Base-by-base conservation (phyloP, 30 jellyfish, hydroid and myxozoan species). In the Pseudorhiza aurosa region DNA sequence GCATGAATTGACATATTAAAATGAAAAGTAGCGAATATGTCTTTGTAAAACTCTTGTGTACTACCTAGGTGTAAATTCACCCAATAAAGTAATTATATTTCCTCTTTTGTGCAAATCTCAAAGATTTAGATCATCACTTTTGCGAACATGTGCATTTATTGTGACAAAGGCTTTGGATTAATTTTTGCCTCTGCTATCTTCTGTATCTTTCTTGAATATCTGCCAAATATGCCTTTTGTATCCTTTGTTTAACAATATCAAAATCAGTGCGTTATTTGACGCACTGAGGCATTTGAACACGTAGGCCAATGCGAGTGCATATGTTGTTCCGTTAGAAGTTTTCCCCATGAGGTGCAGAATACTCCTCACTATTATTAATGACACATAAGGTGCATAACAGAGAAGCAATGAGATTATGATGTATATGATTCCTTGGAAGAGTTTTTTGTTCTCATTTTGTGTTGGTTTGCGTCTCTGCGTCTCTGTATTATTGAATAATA, bases 291-390 rank as follows among this genome's bases (percentile, higher is more conserved):
- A 30, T 21, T 64, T 64, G 55, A 64, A 12, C 14, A 25, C 57
- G 36, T 64, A 64, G 19, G 77, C 77, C 77, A 42, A 33, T 12
- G 57, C 59, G 5, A 64, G 77, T 11, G 58, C 26, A 26, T 31
- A 64, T 2, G 29, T 64, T 14, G 49, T 35, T 18, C 36, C 37
- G 14, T 64, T 32, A 32, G 18, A 32, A 15, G 77, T 15, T 32
- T 22, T 42, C 14, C 77, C 77, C 15, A 58, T 42, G 19, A 64
- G 58, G 26, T 64, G 77, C 30, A 64, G 42, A 10, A 33, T 35
- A 15, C 59, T 9, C 77, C 59, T 31, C 4, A 21, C 77, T 7
- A 64, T 44, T 64, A 35, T 64, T 33, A 64, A 14, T 1, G 36
- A 32, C 1, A 64, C 33, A 29, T 12, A 64, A 1, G 77, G 77